Evolutionary conservation across 2,797 vertebrate species (phyloP), one percentile per base, ranked within the genome.

Genomic region (Sternarchorhynchus goeldii): DNA sequence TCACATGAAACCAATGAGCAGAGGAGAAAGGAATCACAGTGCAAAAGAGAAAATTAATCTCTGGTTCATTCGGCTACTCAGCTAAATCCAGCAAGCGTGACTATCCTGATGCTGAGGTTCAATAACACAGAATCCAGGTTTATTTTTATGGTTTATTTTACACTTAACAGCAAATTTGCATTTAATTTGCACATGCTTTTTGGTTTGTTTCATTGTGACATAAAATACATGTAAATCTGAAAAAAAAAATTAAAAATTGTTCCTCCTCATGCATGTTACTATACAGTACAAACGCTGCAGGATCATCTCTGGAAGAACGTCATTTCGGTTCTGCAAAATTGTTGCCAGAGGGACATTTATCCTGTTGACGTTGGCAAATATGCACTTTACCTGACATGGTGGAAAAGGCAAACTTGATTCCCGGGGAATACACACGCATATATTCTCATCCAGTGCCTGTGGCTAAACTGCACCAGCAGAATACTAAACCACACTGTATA

Each of bases 1-100:
- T 63, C 67, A 81, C 63, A 76, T 41, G 50, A 79, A 85, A 82
- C 80, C 60, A 75, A 73, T 6, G 21, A 70, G 5, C 80, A 85
- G 64, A 86, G 76, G 68, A 65, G 84, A 81, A 82, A 83, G 39
- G n/a, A 73, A 74, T 74, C 10, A 32, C 39, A 72, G 64, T 31
- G 29, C 36, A 50, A 77, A 62, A 55, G 72, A 73, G 55, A 64
- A 25, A 71, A 56, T 45, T 1, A 14, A 67, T 75, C 45, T 64
- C 78, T 62, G 36, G 63, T 58, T 80, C 18, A 69, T 78, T 82
- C 64, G 71, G n/a, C 65, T 63, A 80, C 56, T 80, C 34, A 7
- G 21, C 53, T 74, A 63, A 69, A 53, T 55, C 39, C 34, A 20
- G 36, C 53, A 58, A 14, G 14, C 32, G 36, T 59, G 66, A 55